Evolutionary conservation across 2,797 vertebrate genomes (phyloP).

Genomic region (Sebastes matsubarae): DNA sequence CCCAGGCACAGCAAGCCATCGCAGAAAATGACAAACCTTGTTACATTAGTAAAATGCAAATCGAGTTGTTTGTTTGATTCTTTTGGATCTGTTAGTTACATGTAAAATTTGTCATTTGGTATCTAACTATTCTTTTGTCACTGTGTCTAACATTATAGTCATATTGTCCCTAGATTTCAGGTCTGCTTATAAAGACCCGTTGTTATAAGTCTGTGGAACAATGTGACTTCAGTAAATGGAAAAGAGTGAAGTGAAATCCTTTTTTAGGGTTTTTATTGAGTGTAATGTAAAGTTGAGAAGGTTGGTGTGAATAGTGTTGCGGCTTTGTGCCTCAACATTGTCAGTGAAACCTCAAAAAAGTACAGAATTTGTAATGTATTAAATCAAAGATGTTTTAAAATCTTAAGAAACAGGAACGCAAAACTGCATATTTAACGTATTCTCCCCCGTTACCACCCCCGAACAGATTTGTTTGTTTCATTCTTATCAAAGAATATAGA

Average conservation of each 20-base stretch:
- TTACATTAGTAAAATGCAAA: conserved; percentile 64
- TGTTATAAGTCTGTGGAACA: conserved; percentile 65
- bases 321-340: conserved; percentile 51
- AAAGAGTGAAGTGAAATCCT: conserved; percentile 60
- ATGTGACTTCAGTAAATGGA: conserved; percentile 54
- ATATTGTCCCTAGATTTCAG: conserved; percentile 63
- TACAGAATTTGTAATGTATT: conserved; percentile 67
- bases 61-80: conserved; percentile 59
- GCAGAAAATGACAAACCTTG: conserved; percentile 65
- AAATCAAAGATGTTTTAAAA: conserved; percentile 73
- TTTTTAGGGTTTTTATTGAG: conserved; percentile 59
- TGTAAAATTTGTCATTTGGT: conserved; percentile 61
- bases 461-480: conserved; percentile 60
- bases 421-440: conserved; percentile 80
- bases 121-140: conserved; percentile 56
- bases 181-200: conserved; percentile 58
- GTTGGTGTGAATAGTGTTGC: conserved; percentile 64
- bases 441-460: conserved; percentile 65
- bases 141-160: conserved; percentile 67
- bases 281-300: conserved; percentile 55
- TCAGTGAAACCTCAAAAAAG: conserved; percentile 47
- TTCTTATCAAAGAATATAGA: conserved; percentile 87
- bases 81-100: conserved; percentile 59
- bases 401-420: conserved; percentile 75
- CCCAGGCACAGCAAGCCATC: conserved; percentile 63